These are phyloP conservation scores for Sclerodermus sp. DNA, from an alignment of 2,888 invertebrate genomes.

Conservation along the genomic window DNA sequence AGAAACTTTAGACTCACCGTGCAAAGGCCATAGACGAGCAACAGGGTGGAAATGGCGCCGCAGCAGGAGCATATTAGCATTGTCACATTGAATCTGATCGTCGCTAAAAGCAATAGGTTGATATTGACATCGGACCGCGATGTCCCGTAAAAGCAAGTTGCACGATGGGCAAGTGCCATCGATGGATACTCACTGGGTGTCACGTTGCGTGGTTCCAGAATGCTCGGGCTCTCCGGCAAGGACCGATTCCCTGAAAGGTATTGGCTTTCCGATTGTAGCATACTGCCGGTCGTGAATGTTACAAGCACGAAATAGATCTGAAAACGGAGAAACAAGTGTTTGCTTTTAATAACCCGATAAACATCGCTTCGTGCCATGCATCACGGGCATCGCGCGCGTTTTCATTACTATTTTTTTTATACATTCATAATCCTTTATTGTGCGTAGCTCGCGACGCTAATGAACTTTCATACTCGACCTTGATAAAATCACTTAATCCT, in stretches of 20 bases:
- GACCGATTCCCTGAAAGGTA: slow-evolving; percentile 64
- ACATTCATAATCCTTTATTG: too few species aligned
- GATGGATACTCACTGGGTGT: slow-evolving; percentile 55
- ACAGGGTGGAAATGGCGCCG: slow-evolving; percentile 69
- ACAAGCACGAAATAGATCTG: slow-evolving; percentile 72
- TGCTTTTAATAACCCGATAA: too few species aligned
- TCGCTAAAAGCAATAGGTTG: slow-evolving; percentile 63
- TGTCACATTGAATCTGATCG: slow-evolving; percentile 70
- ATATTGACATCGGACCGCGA: neutral
- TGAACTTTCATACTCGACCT: too few species aligned
- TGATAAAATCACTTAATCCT: too few species aligned
- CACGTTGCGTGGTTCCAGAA: slow-evolving; percentile 57
- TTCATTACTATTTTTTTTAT: too few species aligned
- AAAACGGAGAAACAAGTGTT: slow-evolving; percentile 36
- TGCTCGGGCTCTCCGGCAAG: slow-evolving; percentile 51
- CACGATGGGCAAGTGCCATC: too few species aligned
- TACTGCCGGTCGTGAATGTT: slow-evolving; percentile 66
- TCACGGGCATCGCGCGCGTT: too few species aligned
- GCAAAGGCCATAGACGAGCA: slow-evolving; percentile 70
- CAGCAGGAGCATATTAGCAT: slow-evolving; percentile 69
- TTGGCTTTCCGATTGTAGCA: slow-evolving; percentile 69
- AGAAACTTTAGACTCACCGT: slow-evolving; percentile 61
- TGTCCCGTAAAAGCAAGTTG: too few species aligned
- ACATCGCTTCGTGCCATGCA: too few species aligned
- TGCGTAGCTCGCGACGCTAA: too few species aligned